Evolutionary conservation across 2,797 vertebrate genomes (phyloP).

Genomic region (Luscinia megarhynchos): DNA sequence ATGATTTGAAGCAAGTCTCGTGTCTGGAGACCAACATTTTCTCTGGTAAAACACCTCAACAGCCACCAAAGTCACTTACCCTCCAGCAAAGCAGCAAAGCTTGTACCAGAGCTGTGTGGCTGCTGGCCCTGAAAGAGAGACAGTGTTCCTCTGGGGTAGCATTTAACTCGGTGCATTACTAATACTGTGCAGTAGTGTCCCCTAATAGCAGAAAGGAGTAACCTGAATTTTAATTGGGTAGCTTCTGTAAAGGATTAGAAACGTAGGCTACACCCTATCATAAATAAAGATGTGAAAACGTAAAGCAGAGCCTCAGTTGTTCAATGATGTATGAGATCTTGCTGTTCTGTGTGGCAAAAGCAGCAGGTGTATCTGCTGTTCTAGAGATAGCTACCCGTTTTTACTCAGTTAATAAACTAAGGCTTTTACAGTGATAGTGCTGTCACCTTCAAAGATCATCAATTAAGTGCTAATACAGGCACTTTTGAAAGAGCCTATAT

Average conservation of each 20-base stretch:
- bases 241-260: conserved; percentile 63
- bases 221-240: conserved; percentile 63
- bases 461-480: background rate
- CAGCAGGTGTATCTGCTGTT: conserved; percentile 44
- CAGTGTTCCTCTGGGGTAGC: conserved; percentile 39
- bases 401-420: conserved; percentile 64
- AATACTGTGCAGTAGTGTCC: conserved; percentile 51
- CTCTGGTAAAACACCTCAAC: background rate
- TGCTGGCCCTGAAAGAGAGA: conserved; percentile 36
- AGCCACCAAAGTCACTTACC: conserved; percentile 49
- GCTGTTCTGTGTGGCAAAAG: conserved; percentile 3
- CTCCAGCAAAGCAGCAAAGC: conserved; percentile 46
- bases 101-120: background rate
- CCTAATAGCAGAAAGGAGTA: conserved; percentile 59
- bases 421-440: conserved; percentile 44
- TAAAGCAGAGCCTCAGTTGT: conserved; percentile 53
- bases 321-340: conserved; percentile 70
- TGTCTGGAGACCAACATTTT: conserved; percentile 10
- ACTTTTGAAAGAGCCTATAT: conserved; percentile 9
- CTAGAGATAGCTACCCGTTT: conserved; percentile 38
- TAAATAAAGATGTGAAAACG: conserved; percentile 69
- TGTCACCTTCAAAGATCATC: conserved; percentile 67
- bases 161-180: background rate
- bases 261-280: conserved; percentile 45
- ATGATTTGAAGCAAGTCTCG: background rate